A percentile compares a stretch with the other conserved stretches of the same genome.
phyloP scores from a whole-genome alignment of 2,113 vertebrate genomes.

The Acrocephalus kingi region DNA sequence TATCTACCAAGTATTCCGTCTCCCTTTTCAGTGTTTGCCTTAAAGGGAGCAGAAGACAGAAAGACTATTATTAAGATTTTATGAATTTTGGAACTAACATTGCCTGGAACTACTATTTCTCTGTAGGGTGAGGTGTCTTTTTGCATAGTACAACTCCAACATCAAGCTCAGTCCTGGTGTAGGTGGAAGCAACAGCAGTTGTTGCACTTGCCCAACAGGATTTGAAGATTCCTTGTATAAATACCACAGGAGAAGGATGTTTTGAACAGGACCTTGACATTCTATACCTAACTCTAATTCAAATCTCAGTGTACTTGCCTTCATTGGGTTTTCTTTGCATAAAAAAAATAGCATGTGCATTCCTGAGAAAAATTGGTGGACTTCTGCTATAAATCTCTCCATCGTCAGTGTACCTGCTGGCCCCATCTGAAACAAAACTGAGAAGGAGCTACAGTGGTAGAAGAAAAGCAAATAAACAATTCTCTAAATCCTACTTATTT shows the following conservation, averaged over 20 bases:
- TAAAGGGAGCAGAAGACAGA: not conserved
- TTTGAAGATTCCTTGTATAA: slow-evolving; percentile 37
- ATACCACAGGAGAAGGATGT: not conserved
- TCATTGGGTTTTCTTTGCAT: slow-evolving; percentile 42
- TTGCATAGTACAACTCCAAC: not conserved
- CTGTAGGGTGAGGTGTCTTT: slow-evolving; percentile 15
- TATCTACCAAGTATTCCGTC: not conserved
- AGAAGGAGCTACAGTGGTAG: slow-evolving; percentile 21
- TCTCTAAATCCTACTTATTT: not conserved
- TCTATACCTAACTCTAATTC: slow-evolving; percentile 10
- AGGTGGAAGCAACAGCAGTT: slow-evolving; percentile 17
- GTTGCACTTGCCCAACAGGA: not conserved
- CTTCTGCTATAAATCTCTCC: slow-evolving; percentile 43
- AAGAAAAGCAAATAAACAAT: slow-evolving; percentile 27
- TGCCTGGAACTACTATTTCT: slow-evolving; percentile 13
- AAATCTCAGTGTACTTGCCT: slow-evolving; percentile 19
- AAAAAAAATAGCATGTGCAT: slow-evolving; percentile 46
- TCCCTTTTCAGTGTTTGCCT: slow-evolving; percentile 30
- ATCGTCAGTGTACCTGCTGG: not conserved
- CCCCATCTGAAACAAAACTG: slow-evolving; percentile 15
- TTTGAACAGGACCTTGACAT: slow-evolving; percentile 20
- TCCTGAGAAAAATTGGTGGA: slow-evolving; percentile 28
- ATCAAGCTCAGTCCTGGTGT: not conserved
- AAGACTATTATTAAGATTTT: not conserved
- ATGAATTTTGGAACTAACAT: slow-evolving; percentile 4